Base-by-base conservation (phyloP, 2,797 vertebrate genomes). In the Choloepus didactylus region DNA sequence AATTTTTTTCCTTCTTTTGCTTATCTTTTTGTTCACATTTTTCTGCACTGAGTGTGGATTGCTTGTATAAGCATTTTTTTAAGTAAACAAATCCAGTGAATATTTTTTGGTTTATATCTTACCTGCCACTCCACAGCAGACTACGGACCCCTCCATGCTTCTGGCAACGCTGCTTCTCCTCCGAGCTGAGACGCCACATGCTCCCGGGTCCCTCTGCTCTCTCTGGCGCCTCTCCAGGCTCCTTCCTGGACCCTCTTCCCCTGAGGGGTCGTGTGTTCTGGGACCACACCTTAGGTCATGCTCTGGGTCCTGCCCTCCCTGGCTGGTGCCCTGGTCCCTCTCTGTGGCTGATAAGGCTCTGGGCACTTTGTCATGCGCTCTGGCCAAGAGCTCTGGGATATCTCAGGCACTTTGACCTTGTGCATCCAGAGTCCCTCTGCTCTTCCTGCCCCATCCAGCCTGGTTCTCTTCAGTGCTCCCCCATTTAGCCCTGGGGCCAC, bases 1-100 rank as follows among this genome's bases (percentile, higher is more conserved):
- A 60, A 31, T 5, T 62, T 67, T 86, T 31, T 27, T 44, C 6
- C 60, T 73, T 2, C n/a, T 60, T 64, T 64, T 76, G 66, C 44
- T 90, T 79, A 18, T 31, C 87, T 64, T 93, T 84, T 10, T 49
- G 62, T 62, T 83, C 19, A 49, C 21, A 54, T 41, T 94, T 84
- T 88, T 81, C 54, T 66, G 6, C 21, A 59, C 54, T 67, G 31
- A 41, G 88, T 31, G 10, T 64, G 7, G 56, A 59, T 87, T 93
- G 60, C 31, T 80, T 82, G 12, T 75, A 10, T 64, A 81, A 72
- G 62, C 35, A 18, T 62, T 44, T 56, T 70, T 77, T 95, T 44
- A 93, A 64, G 76, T 80, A 90, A 81, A 51, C 46, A 79, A 87
- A 73, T 18, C 18, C 35, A 56, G 9, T 77, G 41, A 27, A 44